Percentiles rank a stretch among this genome's conserved stretches.
Evolutionary conservation across 2,113 vertebrate genomes (phyloP).

Genomic region (Ellobius talpinus): DNA sequence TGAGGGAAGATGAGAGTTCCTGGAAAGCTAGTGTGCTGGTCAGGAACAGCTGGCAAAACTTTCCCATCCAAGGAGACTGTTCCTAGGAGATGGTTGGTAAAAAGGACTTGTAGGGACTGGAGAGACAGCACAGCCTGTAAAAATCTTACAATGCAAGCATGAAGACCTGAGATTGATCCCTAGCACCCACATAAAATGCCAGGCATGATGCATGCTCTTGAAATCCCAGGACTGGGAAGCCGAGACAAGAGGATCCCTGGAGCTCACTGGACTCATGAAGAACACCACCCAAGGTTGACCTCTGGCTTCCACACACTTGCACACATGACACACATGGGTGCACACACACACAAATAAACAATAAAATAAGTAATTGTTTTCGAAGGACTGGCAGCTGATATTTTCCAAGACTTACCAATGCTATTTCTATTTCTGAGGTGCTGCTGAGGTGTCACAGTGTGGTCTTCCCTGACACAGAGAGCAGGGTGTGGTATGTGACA

Average conservation of each 20-base stretch:
- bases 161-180: neutral
- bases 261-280: neutral
- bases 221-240: neutral
- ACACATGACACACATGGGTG: neutral
- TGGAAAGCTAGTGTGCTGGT: neutral
- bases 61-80: neutral
- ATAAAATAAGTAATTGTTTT: neutral
- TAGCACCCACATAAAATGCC: neutral
- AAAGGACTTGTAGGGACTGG: neutral
- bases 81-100: neutral
- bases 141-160: neutral
- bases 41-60: neutral
- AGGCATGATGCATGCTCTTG: neutral
- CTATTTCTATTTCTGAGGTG: neutral
- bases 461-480: neutral
- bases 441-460: neutral
- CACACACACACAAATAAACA: neutral
- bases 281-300: neutral
- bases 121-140: neutral
- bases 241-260: neutral
- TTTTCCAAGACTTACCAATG: neutral
- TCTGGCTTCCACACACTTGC: neutral
- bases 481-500: too few relatives aligned
- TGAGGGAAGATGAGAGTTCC: neutral
- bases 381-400: neutral